Evolutionary conservation across 2,888 invertebrate species (phyloP), one percentile per base, ranked within the genome.

Genomic region (Athripsodes cinereus): DNA sequence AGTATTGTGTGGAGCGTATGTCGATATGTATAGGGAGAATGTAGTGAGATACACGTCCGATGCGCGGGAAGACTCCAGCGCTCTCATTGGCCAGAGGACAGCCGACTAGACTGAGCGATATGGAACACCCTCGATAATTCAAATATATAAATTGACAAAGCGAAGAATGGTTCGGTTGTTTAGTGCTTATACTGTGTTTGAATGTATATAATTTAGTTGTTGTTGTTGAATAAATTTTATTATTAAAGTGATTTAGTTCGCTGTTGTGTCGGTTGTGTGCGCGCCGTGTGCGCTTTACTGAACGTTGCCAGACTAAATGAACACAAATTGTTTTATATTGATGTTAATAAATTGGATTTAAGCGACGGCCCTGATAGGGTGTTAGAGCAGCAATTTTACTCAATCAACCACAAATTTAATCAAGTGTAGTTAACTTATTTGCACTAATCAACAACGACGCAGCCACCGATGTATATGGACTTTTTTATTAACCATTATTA

Each of bases 111-210:
- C 26, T 26, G 26, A 26, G 26, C 26, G 26, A 10, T 10, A 26
- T 26, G 26, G 26, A 26, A 26, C 26, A 26, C 26, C 61, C 46
- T 26, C 58, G 40, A 46, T 18, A 22, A 18, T 26, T 51, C 31
- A 22, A 52, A 75, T 78, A 26, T 79, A 79, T 79, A 79, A 78
- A 78, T 78, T 78, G 79, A 75, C 78, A 78, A 78, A 79, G 78
- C 76, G 75, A 71, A 72, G 76, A 72, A 69, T 75, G 75, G 77
- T 76, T 75, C 10, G 26, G 26, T 26, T n/a, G n/a, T n/a, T n/a
- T n/a, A n/a, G n/a, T n/a, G n/a, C n/a, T n/a, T n/a, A n/a, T n/a
- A n/a, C n/a, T n/a, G n/a, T n/a, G n/a, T n/a, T n/a, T n/a, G n/a
- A n/a, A n/a, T n/a, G n/a, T n/a, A n/a, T n/a, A n/a, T n/a, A n/a